Percentiles rank a stretch among this genome's conserved stretches.
phyloP scores from a whole-genome alignment of 2,888 invertebrate genomes.

The Stenichneumon culpator region DNA sequence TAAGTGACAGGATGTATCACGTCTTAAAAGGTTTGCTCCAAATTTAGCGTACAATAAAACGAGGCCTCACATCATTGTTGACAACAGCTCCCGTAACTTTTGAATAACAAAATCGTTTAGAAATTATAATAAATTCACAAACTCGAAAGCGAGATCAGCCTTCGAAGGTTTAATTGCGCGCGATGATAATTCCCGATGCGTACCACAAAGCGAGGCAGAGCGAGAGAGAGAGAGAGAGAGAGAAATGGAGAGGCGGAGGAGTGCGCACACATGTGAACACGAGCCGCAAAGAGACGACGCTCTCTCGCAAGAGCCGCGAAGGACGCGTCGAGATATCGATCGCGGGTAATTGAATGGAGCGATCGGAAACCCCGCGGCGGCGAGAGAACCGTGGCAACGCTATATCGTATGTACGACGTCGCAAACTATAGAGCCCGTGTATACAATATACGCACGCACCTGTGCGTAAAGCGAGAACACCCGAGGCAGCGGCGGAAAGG shows the following conservation, averaged over 20 bases:
- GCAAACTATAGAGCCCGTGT: neutral
- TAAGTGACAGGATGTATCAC: neutral
- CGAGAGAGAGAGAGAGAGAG: slow-evolving; percentile 32
- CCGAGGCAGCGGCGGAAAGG: slow-evolving; percentile 25
- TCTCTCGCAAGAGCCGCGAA: slow-evolving; percentile 68
- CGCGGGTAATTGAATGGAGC: slow-evolving; percentile 83
- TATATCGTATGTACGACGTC: slow-evolving; percentile 16
- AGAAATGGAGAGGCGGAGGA: slow-evolving; percentile 44
- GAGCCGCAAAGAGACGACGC: slow-evolving; percentile 48
- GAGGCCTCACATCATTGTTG: neutral
- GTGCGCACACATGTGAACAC: slow-evolving; percentile 13
- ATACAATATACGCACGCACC: slow-evolving; percentile 40
- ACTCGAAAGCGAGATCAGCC: neutral
- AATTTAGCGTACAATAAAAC: neutral
- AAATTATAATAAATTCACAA: neutral
- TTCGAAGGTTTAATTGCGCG: slow-evolving; percentile 72
- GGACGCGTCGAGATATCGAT: slow-evolving; percentile 80
- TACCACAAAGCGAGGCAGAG: slow-evolving; percentile 46
- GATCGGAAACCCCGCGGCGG: slow-evolving; percentile 77
- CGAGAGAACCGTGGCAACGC: slow-evolving; percentile 59
- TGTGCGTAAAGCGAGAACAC: slow-evolving; percentile 60
- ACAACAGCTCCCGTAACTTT: neutral
- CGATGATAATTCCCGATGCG: slow-evolving; percentile 75
- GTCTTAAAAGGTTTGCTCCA: neutral
- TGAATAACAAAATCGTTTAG: slow-evolving; percentile 8